Base-by-base conservation (phyloP, 2,797 vertebrate species). In the Pempheris klunzingeri region DNA sequence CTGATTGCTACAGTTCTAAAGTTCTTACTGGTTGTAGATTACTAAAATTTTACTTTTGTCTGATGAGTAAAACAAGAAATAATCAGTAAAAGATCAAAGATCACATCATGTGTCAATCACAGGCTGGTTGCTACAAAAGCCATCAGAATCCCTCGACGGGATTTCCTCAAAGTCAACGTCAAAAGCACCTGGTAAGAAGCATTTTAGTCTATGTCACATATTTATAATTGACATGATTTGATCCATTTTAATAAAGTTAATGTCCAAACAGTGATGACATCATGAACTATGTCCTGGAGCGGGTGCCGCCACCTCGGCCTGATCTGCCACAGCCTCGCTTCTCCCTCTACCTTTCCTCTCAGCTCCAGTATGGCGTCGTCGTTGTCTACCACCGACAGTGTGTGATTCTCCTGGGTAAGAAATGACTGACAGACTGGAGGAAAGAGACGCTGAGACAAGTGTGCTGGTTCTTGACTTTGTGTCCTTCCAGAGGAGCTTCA, bases 271-370 rank as follows among this genome's bases (percentile, higher is more conserved):
- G 97, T 13, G 86, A 95, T 39, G 94, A 97, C 87, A 96, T 98
- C 84, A 92, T 97, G 85, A 77, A 92, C 71, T 98, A 96, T 14
- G 73, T 98, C 59, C 87, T 97, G 82, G 95, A 95, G 8, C 89
- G 72, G 46, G 95, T 95, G 4, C 89, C 94, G 0, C 89, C 97
- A 0, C 94, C 94, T 0, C 68, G 2, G 12, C 87, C 91, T 0
- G 94, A 91, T 3, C 87, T 95, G 49, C 95, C 96, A 0, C 86
- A 87, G 0, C 97, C 97, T 7, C 96, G 97, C 32, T 96, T 98
- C 90, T 97, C 97, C 53, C 96, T 98, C 63, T 98, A 98, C 84
- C 95, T 98, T 6, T 98, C 96, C 20, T 95, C 96, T 4, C 97
- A 97, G 92, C 96, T 98, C 54, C 96, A 97, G 89, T 97, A 96